Percentiles rank a stretch among this genome's conserved stretches.
phyloP scores from a whole-genome alignment of 2,888 invertebrate species.

The Lasioglossum lativentre region DNA sequence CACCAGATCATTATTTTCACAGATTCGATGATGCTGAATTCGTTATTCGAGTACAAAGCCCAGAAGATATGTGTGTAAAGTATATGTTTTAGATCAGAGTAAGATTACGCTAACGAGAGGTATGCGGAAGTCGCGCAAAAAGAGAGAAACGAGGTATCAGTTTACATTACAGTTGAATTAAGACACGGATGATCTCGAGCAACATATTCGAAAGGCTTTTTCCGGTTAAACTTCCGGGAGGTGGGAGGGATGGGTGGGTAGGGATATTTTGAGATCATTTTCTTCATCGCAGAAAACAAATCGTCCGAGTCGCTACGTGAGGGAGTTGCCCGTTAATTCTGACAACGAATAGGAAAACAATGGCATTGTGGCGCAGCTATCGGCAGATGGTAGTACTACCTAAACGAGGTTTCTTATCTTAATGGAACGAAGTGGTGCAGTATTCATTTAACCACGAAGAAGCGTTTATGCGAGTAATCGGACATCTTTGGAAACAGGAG shows the following conservation, averaged over 20 bases:
- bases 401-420: conserved; percentile 17
- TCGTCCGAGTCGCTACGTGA: conserved; percentile 1
- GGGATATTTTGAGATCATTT: conserved; percentile 24
- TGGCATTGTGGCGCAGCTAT: conserved; percentile 19
- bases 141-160: conserved; percentile 30
- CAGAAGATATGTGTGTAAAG: conserved; percentile 30
- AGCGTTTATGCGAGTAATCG: neutral
- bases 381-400: conserved; percentile 12
- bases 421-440: conserved; percentile 18
- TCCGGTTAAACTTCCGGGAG: neutral
- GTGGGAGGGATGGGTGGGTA: neutral
- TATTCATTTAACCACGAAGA: conserved; percentile 38
- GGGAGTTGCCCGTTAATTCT: conserved; percentile 12
- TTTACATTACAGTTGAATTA: conserved; percentile 18
- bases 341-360: conserved; percentile 30
- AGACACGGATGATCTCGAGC: neutral
- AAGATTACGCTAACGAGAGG: conserved; percentile 21
- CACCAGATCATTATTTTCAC: conserved; percentile 58
- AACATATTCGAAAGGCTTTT: neutral
- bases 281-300: conserved; percentile 33
- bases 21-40: conserved; percentile 46
- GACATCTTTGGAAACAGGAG: conserved; percentile 17
- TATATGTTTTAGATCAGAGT: conserved; percentile 50
- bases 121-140: conserved; percentile 2
- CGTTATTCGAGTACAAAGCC: conserved; percentile 14